phyloP scores from a whole-genome alignment of 2,113 vertebrate genomes.

The Oophaga pumilio region DNA sequence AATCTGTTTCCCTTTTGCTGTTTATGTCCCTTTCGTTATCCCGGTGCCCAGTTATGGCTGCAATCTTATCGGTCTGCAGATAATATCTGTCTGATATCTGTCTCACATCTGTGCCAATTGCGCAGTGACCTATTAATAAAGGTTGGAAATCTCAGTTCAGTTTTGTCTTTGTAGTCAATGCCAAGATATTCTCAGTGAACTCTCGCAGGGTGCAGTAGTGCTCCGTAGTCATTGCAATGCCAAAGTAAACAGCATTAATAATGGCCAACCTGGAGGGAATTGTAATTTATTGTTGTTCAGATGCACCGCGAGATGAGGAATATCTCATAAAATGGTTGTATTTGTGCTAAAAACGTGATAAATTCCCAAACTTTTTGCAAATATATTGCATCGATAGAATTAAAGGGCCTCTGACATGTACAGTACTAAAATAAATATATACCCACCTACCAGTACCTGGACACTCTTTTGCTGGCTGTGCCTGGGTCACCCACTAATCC shows the following conservation, averaged over 20 bases:
- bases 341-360: too few species aligned
- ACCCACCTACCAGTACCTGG: too few species aligned
- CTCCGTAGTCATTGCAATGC: background rate
- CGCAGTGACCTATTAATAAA: conserved; percentile 31
- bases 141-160: background rate
- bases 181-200: conserved; percentile 8
- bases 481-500: too few species aligned
- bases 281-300: background rate
- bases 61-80: conserved; percentile 14
- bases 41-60: background rate
- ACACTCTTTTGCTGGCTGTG: too few species aligned
- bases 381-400: too few species aligned
- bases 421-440: too few species aligned
- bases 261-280: background rate
- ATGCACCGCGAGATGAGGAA: background rate
- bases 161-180: conserved; percentile 16
- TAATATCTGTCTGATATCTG: conserved; percentile 45
- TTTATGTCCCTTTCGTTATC: background rate
- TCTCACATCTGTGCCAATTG: conserved; percentile 10
- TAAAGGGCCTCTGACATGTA: too few species aligned
- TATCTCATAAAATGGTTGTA: background rate
- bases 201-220: background rate
- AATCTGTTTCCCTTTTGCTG: background rate
- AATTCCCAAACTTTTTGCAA: too few species aligned
- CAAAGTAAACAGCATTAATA: background rate